Evolutionary conservation across 2,888 invertebrate genomes (phyloP).

Genomic region (Caenorhabditis auriculariae): DNA sequence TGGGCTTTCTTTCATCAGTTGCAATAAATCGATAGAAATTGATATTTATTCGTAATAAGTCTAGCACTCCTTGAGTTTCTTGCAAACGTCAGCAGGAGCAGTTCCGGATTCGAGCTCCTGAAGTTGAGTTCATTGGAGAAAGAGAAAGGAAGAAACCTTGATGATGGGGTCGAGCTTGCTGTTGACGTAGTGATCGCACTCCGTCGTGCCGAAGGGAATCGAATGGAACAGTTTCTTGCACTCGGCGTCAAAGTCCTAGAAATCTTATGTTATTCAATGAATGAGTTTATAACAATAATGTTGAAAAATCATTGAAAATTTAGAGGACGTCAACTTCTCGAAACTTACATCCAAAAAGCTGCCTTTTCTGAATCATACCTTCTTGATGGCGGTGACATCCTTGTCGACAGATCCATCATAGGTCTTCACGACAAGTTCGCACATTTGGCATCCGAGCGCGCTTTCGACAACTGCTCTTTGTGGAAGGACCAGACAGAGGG

Average conservation of each 20-base stretch:
- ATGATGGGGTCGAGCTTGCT: conserved; percentile 37
- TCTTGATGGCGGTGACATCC: conserved; percentile 27
- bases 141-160: conserved; percentile 4
- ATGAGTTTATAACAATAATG: too few species aligned
- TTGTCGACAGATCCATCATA: conserved; percentile 30
- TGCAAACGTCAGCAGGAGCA: conserved; percentile 18
- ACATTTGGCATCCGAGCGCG: conserved; percentile 33
- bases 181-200: conserved; percentile 31
- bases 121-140: too few species aligned
- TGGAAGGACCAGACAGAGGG: conserved; percentile 20
- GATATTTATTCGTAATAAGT: too few species aligned
- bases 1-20: too few species aligned
- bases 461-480: too few species aligned
- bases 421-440: conserved; percentile 33
- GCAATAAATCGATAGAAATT: too few species aligned
- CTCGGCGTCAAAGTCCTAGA: conserved; percentile 30
- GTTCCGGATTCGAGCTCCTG: conserved; percentile 18
- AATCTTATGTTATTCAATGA: background rate
- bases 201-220: conserved; percentile 27
- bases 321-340: too few species aligned
- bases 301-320: too few species aligned
- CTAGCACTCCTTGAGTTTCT: conserved; percentile 10
- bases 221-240: conserved; percentile 37
- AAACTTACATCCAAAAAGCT: too few species aligned
- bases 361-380: conserved; percentile 5